These are phyloP conservation scores for Steinernema hermaphroditum DNA, from an alignment of 2,888 invertebrate genomes.

Conservation along the genomic window DNA sequence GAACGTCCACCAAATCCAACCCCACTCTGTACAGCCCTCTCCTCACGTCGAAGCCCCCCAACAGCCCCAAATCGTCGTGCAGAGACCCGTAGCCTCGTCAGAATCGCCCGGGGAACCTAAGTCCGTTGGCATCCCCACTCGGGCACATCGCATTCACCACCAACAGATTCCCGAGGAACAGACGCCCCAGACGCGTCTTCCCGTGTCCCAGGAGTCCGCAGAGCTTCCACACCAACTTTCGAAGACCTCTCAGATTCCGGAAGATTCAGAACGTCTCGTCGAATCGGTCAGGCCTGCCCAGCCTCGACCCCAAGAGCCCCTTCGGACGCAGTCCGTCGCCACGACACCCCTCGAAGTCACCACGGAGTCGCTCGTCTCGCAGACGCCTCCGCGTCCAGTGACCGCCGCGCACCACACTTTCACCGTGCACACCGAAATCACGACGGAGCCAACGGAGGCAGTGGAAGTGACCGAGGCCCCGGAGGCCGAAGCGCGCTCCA, in stretches of 20 bases:
- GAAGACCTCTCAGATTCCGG: no score
- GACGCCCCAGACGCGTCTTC: neutral
- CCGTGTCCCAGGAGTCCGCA: slow-evolving; percentile 6
- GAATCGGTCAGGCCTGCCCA: neutral
- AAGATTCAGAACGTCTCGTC: slow-evolving; percentile 28
- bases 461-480: neutral
- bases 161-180: no score
- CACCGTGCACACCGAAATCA: neutral
- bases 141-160: no score
- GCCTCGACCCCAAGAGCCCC: neutral
- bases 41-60: neutral
- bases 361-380: neutral
- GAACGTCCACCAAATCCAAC: neutral
- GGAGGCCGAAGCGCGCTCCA: neutral
- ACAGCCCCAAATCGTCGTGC: neutral
- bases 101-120: no score
- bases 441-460: neutral
- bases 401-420: neutral
- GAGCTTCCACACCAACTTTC: no score
- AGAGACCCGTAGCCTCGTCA: no score
- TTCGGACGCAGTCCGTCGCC: neutral
- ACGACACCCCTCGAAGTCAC: neutral
- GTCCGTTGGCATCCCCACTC: no score
- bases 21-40: no score
- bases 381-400: neutral